Evolutionary conservation across 2,888 invertebrate species (phyloP), one percentile per base, ranked within the genome.

Genomic region (Orchesella flavescens): DNA sequence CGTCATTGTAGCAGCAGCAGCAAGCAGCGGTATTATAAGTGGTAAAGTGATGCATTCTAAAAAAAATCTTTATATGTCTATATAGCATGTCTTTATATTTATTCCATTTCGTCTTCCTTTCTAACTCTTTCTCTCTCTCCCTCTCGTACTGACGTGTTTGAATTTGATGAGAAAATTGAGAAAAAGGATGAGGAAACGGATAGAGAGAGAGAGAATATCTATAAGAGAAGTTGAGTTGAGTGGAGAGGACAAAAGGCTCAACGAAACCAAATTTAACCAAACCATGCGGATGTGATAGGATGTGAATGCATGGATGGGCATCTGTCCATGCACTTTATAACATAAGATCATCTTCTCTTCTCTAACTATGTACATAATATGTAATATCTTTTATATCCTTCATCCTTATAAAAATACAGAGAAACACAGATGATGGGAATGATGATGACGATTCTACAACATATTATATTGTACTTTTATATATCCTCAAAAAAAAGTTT

Each of bases 181-280:
- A 13, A 21, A 24, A 24, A 24, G 49, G 49, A 49, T 12, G 12
- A 59, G 17, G n/a, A 59, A 69, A 53, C 17, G 55, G 24, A 68
- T 34, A 73, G 43, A 63, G 63, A 75, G 66, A 66, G 66, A 57
- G 57, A 23, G 53, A 43, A 66, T 68, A 49, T 49, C 2, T 49
- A 49, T 12, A n/a, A 10, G 17, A 55, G 34, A 17, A 55, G 24
- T 34, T 46, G 55, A 57, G 71, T 71, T 71, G 71, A 71, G 43
- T 71, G 71, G 71, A 34, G 71, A 57, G 57, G 71, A 71, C 71
- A 71, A 71, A 55, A 71, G 71, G 55, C 55, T 71, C 71, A 71
- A 55, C 71, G 55, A 57, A 57, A n/a, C 53, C 24, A 57, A 57
- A 69, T 69, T 69, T 69, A 69, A 71, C n/a, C 71, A 71, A 71